phyloP scores from a whole-genome alignment of 2,888 invertebrate species.

The Polymixis lichenea region DNA sequence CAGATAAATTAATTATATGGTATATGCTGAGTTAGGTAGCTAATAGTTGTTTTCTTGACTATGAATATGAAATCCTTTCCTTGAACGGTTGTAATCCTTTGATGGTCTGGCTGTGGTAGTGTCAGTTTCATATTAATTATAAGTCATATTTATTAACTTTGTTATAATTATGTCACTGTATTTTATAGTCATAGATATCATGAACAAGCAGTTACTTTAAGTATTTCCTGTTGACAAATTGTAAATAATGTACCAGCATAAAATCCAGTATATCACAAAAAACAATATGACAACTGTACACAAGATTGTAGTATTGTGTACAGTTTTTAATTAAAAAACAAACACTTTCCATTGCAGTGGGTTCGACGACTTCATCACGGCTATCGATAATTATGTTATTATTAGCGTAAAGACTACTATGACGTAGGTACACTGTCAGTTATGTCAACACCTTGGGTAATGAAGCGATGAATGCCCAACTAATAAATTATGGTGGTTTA shows the following conservation, averaged over 20 bases:
- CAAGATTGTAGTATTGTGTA: neutral
- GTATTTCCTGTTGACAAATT: conserved; percentile 25
- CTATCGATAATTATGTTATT: conserved; percentile 41
- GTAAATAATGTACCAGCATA: neutral
- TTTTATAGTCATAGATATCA: neutral
- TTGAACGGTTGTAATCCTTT: neutral
- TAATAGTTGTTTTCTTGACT: too few species aligned
- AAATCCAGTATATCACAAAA: conserved; percentile 1
- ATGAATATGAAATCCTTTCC: too few species aligned
- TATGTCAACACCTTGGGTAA: neutral
- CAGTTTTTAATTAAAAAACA: conserved; percentile 45
- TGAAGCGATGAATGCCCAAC: neutral
- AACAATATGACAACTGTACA: neutral
- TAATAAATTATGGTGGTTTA: neutral
- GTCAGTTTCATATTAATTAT: neutral
- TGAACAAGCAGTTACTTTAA: neutral
- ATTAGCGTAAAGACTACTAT: conserved; percentile 42
- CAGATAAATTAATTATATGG: too few species aligned
- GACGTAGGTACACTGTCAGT: neutral
- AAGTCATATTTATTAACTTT: neutral
- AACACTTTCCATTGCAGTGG: conserved; percentile 47
- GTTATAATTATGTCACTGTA: neutral
- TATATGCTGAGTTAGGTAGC: too few species aligned
- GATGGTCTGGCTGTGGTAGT: too few species aligned
- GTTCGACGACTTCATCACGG: conserved; percentile 45